These are phyloP conservation scores for Chloropsis cyanopogon DNA, from an alignment of 2,113 vertebrate species.

Conservation along the genomic window DNA sequence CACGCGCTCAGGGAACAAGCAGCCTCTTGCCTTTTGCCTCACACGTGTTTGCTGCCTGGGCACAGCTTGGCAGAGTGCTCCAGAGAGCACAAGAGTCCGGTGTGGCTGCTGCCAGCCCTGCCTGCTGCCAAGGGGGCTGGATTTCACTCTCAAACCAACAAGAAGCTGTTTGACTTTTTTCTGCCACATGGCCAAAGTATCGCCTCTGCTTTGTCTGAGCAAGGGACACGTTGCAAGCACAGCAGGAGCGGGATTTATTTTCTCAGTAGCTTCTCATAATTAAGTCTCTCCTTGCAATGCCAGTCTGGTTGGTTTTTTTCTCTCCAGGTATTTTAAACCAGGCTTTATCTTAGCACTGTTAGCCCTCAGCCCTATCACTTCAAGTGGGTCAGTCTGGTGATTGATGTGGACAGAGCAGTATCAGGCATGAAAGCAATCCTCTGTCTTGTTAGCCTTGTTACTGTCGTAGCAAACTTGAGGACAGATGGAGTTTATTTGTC, in stretches of 20 bases:
- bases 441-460: background rate
- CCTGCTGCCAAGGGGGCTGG: conserved; percentile 22
- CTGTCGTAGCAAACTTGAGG: background rate
- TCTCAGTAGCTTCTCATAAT: background rate
- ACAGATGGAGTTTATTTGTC: conserved; percentile 20
- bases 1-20: background rate
- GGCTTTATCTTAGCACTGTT: background rate
- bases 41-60: background rate
- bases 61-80: background rate
- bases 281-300: background rate
- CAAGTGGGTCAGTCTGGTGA: background rate
- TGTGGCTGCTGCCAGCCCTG: background rate
- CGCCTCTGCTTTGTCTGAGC: background rate
- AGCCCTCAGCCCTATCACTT: background rate
- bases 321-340: background rate
- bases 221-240: fast-evolving
- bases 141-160: conserved; percentile 18
- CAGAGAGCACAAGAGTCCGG: background rate
- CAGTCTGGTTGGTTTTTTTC: background rate
- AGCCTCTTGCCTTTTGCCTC: background rate
- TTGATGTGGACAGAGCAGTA: background rate
- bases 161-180: conserved; percentile 1
- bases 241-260: background rate
- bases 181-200: background rate
- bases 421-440: background rate